Conservation (phyloP, 2,797 vertebrate genomes). For the Sebastes paucispinis region DNA sequence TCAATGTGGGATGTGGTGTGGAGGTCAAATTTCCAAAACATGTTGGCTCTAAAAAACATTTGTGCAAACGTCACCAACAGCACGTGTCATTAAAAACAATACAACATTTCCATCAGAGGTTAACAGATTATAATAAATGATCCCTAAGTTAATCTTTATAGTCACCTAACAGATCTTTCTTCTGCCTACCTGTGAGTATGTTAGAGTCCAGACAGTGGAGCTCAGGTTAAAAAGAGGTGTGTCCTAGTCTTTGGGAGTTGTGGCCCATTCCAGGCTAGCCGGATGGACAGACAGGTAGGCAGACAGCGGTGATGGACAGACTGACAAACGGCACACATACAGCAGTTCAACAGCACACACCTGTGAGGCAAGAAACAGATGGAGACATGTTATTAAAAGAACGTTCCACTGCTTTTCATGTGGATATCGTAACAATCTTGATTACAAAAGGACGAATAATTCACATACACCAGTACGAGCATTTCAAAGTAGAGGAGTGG, state of each 20-base stretch:
- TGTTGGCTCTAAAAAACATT: slow-evolving; percentile 82
- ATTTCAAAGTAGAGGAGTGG: background rate
- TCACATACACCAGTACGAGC: background rate
- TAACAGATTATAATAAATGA: background rate
- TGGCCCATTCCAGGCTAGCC: slow-evolving; percentile 95
- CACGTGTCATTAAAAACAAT: background rate
- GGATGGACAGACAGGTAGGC: slow-evolving; percentile 61
- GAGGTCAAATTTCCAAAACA: slow-evolving; percentile 99
- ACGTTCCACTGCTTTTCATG: background rate
- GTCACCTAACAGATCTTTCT: background rate
- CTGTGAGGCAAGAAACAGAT: slow-evolving; percentile 46
- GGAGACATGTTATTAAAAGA: background rate
- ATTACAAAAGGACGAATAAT: background rate
- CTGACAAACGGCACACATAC: slow-evolving; percentile 71
- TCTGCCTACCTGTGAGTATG: slow-evolving; percentile 67
- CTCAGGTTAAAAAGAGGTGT: slow-evolving; percentile 82
- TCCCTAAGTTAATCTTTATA: background rate
- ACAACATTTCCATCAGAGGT: background rate
- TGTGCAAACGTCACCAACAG: background rate
- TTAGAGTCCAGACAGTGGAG: slow-evolving; percentile 76
- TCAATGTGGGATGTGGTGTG: slow-evolving; percentile 99
- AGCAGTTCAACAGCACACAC: slow-evolving; percentile 76
- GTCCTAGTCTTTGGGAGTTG: slow-evolving; percentile 87
- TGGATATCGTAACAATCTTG: background rate
- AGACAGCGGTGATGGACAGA: slow-evolving; percentile 69